Conservation (phyloP, 2,113 vertebrate genomes). For the Acanthochromis polyacanthus region DNA sequence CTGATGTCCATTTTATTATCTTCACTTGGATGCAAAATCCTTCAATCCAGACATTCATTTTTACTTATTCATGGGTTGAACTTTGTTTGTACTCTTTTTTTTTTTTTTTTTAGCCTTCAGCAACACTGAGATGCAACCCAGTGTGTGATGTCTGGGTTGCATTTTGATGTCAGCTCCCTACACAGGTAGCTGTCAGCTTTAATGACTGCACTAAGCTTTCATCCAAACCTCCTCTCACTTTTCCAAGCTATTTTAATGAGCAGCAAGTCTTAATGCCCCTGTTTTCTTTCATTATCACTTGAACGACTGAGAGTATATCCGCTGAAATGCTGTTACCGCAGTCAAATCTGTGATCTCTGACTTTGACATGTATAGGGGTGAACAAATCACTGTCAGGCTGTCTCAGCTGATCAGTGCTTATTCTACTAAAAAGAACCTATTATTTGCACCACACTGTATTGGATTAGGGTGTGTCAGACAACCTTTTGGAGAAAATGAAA, state of each 20-base stretch:
- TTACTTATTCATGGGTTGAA: slow-evolving; percentile 19
- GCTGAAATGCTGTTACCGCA: slow-evolving; percentile 1
- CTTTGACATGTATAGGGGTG: slow-evolving; percentile 14
- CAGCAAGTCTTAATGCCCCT: background rate
- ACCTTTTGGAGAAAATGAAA: background rate
- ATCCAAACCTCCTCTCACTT: slow-evolving; percentile 14
- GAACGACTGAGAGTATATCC: background rate
- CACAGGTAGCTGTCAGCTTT: slow-evolving; percentile 16
- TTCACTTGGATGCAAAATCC: background rate
- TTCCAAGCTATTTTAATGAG: slow-evolving; percentile 14
- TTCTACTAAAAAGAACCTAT: background rate
- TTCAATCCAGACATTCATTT: background rate
- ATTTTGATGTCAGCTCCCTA: slow-evolving; percentile 8
- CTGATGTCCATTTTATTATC: background rate
- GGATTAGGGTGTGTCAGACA: background rate
- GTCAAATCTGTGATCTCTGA: slow-evolving; percentile 20
- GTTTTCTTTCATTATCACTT: slow-evolving; percentile 17
- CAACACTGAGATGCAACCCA: background rate
- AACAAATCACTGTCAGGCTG: background rate
- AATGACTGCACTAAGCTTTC: slow-evolving; percentile 22
- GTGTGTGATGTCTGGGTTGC: background rate
- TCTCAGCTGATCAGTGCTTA: background rate
- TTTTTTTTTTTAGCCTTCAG: slow-evolving; percentile 4
- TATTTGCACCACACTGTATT: background rate
- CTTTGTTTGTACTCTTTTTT: background rate